These are phyloP conservation scores for Coracopsis vasa DNA, from an alignment of 2,113 vertebrate species.

Conservation along the genomic window DNA sequence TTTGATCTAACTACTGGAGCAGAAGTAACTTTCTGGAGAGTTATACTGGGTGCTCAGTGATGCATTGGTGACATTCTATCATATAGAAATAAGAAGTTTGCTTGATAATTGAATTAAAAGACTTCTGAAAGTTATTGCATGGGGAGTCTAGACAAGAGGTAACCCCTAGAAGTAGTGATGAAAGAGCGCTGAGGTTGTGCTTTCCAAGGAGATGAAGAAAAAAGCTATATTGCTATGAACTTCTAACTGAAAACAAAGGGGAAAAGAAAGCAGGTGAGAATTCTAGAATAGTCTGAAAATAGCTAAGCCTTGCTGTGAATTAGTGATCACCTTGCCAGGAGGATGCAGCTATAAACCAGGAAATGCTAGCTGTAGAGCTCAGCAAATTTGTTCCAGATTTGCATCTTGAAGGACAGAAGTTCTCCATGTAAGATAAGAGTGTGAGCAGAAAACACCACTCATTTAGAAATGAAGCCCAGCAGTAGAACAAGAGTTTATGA, in stretches of 20 bases:
- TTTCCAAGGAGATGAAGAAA: not conserved
- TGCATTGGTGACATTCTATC: not conserved
- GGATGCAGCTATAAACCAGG: not conserved
- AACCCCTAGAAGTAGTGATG: not conserved
- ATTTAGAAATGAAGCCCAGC: not conserved
- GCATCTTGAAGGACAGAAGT: not conserved
- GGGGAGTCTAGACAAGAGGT: not conserved
- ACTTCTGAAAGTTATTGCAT: not conserved
- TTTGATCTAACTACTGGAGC: not conserved
- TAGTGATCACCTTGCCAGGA: not conserved
- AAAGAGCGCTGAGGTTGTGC: not conserved
- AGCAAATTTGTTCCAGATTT: not conserved
- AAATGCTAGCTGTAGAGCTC: not conserved
- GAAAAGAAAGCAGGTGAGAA: not conserved
- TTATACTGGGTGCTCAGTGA: not conserved
- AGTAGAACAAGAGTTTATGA: not conserved
- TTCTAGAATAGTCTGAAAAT: not conserved
- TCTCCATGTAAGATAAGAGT: not conserved
- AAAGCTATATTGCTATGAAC: not conserved
- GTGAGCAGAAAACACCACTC: not conserved
- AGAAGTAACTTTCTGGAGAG: not conserved
- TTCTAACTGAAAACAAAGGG: not conserved
- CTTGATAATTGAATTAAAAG: not conserved
- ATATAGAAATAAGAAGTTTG: not conserved
- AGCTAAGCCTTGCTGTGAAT: not conserved